Evolutionary conservation across 2,888 invertebrate species (phyloP).

Genomic region (Scaptomyza polygonia): DNA sequence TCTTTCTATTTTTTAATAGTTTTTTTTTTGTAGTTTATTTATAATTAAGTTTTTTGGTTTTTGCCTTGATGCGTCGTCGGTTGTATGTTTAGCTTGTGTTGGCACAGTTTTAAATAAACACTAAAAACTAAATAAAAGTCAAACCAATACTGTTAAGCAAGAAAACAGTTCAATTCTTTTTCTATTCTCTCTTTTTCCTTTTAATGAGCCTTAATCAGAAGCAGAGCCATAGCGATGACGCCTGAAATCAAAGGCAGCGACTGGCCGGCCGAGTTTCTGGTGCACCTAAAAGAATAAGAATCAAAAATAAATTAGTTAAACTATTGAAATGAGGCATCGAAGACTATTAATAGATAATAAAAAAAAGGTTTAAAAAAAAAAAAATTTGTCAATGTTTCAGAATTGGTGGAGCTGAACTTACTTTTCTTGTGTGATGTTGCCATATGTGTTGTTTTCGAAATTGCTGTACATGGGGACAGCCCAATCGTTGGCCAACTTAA

Average conservation of each 20-base stretch:
- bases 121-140: constrained; percentile 76
- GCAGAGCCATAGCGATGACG: constrained; percentile 52
- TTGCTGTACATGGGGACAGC: constrained; percentile 32
- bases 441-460: constrained; percentile 31
- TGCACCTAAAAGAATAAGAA: constrained; percentile 46
- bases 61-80: constrained; percentile 43
- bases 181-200: neutral
- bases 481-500: constrained; percentile 26
- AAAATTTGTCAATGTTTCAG: no score
- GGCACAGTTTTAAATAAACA: constrained; percentile 45
- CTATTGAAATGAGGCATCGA: no score
- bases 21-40: constrained; percentile 11
- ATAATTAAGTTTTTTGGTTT: constrained; percentile 9
- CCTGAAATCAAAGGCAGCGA: constrained; percentile 61
- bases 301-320: neutral
- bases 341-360: no score
- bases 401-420: constrained; percentile 25
- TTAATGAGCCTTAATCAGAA: constrained; percentile 59
- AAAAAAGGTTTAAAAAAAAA: no score
- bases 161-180: constrained; percentile 27
- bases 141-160: constrained; percentile 25
- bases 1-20: neutral
- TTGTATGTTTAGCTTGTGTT: constrained; percentile 16
- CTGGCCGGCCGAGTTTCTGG: constrained; percentile 50
- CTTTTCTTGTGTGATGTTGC: constrained; percentile 43